These are phyloP conservation scores for Cataglyphis altisquamis DNA, from an alignment of 2,888 invertebrate species.

Conservation along the genomic window DNA sequence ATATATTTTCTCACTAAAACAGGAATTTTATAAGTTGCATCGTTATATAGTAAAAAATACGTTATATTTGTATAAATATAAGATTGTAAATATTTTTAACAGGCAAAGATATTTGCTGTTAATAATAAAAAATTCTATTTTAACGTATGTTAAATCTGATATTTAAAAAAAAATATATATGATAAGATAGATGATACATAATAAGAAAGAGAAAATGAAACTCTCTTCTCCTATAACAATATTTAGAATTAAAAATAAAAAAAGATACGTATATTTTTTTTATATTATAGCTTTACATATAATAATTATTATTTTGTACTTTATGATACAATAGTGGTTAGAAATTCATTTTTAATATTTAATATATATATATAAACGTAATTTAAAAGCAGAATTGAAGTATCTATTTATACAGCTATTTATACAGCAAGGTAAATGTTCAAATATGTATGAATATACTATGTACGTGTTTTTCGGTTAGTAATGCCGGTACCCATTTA, in stretches of 20 bases:
- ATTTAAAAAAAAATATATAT: neutral
- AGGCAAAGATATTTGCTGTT: neutral
- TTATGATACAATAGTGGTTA: neutral
- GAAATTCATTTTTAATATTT: neutral
- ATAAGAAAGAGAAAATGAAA: neutral
- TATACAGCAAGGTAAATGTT: neutral
- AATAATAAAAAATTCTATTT: neutral
- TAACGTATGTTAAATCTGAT: neutral
- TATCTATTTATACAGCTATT: neutral
- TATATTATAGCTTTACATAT: neutral
- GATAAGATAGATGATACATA: neutral
- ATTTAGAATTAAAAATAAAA: slow-evolving; percentile 1
- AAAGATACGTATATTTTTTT: neutral
- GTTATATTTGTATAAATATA: slow-evolving; percentile 6
- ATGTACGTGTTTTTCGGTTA: neutral
- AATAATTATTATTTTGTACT: neutral
- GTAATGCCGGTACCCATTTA: neutral
- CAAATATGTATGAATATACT: slow-evolving; percentile 11
- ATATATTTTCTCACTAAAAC: neutral
- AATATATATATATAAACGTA: neutral
- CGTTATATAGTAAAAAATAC: neutral
- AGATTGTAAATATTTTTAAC: neutral
- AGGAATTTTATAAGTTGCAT: neutral
- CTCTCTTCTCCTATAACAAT: neutral
- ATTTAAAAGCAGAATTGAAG: neutral